A percentile compares a stretch with the other conserved stretches of the same genome.
phyloP scores from a whole-genome alignment of 2,113 vertebrate species.

The Accipiter virgatus region DNA sequence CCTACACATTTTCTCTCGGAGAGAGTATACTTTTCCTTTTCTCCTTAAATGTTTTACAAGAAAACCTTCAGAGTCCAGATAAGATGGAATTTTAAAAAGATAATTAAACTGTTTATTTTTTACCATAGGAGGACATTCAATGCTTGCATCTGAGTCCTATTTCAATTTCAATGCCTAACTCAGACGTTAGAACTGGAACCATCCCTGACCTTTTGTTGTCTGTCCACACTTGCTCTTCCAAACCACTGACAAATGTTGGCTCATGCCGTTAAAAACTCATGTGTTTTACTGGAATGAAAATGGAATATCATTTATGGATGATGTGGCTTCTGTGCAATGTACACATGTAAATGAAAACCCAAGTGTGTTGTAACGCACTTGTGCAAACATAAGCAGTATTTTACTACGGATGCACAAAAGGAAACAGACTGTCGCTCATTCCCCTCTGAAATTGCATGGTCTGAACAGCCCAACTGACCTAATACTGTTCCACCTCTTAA shows the following conservation, averaged over 20 bases:
- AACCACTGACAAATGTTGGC: background rate
- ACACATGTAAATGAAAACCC: background rate
- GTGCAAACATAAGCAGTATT: background rate
- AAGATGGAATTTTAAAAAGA: background rate
- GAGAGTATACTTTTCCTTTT: background rate
- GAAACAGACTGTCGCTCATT: background rate
- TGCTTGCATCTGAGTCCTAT: background rate
- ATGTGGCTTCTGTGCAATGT: background rate
- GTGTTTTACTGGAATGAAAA: background rate
- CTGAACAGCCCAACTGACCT: background rate
- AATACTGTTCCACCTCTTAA: background rate
- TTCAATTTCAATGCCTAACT: background rate
- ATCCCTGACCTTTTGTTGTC: background rate
- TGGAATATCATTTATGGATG: accelerated
- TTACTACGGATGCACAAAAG: background rate
- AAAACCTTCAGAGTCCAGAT: background rate
- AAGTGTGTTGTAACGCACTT: background rate
- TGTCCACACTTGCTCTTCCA: background rate
- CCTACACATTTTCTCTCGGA: background rate
- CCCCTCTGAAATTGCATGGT: background rate
- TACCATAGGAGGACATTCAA: background rate
- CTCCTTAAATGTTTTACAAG: background rate
- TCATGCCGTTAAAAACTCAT: background rate
- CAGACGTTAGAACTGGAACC: background rate
- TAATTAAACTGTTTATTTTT: background rate